Conservation (phyloP, 1,140 invertebrate genomes). For the Zelostemma sp. region DNA sequence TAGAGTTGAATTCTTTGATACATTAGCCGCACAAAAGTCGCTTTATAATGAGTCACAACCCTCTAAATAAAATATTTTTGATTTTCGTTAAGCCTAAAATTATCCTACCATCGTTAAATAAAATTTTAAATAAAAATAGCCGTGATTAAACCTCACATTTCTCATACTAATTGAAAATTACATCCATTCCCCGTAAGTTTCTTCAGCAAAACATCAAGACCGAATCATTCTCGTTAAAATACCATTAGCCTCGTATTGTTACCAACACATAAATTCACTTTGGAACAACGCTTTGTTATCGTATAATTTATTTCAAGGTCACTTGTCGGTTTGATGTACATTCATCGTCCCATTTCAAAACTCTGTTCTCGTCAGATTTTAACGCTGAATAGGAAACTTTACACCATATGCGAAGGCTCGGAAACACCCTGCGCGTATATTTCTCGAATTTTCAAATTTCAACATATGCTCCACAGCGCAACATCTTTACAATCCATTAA, state of each 20-base stretch:
- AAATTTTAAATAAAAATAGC: too few relatives aligned
- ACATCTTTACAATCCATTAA: background rate
- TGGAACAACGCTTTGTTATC: background rate
- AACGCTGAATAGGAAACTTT: background rate
- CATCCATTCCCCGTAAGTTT: too few relatives aligned
- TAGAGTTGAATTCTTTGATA: too few relatives aligned
- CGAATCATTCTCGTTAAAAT: background rate
- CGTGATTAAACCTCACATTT: too few relatives aligned
- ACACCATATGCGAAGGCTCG: background rate
- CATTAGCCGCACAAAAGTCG: too few relatives aligned
- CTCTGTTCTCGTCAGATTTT: background rate
- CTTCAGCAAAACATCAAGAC: too few relatives aligned
- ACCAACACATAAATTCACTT: background rate
- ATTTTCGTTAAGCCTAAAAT: too few relatives aligned
- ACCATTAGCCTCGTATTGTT: background rate
- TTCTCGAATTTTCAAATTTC: background rate
- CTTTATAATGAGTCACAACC: too few relatives aligned
- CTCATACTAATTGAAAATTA: too few relatives aligned
- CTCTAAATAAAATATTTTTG: too few relatives aligned
- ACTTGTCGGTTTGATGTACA: background rate
- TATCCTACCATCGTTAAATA: too few relatives aligned
- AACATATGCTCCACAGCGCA: background rate
- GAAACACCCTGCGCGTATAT: background rate
- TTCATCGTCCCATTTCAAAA: background rate
- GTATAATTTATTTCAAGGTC: background rate